phyloP scores from a whole-genome alignment of 2,113 vertebrate species.

The Microtus oregoni region DNA sequence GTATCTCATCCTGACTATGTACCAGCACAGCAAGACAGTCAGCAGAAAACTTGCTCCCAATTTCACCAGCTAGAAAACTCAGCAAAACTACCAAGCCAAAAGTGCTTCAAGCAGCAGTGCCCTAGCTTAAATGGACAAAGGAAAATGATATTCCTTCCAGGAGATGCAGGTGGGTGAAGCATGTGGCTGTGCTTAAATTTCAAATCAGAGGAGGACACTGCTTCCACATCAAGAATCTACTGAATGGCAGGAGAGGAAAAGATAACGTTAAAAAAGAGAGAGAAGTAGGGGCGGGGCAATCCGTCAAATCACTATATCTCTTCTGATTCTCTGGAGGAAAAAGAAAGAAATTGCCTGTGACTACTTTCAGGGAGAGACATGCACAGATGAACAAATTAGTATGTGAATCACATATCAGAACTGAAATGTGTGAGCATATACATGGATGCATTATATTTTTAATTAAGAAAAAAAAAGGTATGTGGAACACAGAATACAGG shows the following conservation, averaged over 20 bases:
- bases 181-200: background rate
- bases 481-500: background rate
- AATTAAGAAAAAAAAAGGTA: background rate
- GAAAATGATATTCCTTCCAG: conserved; percentile 6
- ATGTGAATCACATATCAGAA: conserved; percentile 20
- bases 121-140: conserved; percentile 46
- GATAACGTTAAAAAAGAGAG: background rate
- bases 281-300: background rate
- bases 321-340: background rate
- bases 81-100: conserved; percentile 73
- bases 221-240: conserved; percentile 10
- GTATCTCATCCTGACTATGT: background rate
- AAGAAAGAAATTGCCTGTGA: conserved; percentile 1
- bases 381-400: background rate
- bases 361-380: background rate
- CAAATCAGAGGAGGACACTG: background rate
- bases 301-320: background rate
- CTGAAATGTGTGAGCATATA: background rate
- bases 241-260: background rate
- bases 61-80: conserved; percentile 77
- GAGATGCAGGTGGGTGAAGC: conserved; percentile 13
- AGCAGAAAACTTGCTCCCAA: conserved; percentile 69
- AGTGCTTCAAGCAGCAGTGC: conserved; percentile 70
- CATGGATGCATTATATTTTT: background rate
- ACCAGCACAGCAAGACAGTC: conserved; percentile 44